Percentiles rank a stretch among this genome's conserved stretches.
Conservation (phyloP, 2,888 invertebrate genomes). For the Tiliacea citrago region DNA sequence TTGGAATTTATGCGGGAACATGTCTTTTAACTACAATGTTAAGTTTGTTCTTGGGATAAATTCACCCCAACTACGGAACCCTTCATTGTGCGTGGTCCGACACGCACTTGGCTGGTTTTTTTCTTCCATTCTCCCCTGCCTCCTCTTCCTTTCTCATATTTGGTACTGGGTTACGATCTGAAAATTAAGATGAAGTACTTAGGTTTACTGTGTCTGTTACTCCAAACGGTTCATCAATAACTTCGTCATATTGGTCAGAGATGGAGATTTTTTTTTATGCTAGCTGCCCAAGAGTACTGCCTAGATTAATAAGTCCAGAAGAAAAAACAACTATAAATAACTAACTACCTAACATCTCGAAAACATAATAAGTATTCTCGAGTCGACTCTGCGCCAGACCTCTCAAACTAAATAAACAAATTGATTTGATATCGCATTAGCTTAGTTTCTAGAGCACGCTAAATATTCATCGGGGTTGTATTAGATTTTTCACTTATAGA, state of each 20-base stretch:
- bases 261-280: not conserved
- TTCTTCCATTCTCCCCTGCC: too few species aligned
- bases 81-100: too few species aligned
- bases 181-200: not conserved
- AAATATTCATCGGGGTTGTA: conserved; percentile 63
- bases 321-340: not conserved
- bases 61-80: too few species aligned
- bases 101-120: too few species aligned
- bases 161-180: not conserved
- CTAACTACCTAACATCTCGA: not conserved
- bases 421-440: conserved; percentile 48
- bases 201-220: not conserved
- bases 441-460: conserved; percentile 54
- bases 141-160: too few species aligned
- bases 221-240: not conserved
- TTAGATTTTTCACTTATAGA: conserved; percentile 65
- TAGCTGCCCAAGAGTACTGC: not conserved
- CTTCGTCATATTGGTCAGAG: not conserved
- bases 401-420: conserved; percentile 48
- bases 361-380: conserved; percentile 5
- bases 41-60: too few species aligned
- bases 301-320: not conserved
- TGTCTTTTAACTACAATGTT: too few species aligned
- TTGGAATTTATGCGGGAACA: too few species aligned
- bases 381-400: conserved; percentile 24